Evolutionary conservation across 2,797 vertebrate genomes (phyloP).

Genomic region (Betta splendens): DNA sequence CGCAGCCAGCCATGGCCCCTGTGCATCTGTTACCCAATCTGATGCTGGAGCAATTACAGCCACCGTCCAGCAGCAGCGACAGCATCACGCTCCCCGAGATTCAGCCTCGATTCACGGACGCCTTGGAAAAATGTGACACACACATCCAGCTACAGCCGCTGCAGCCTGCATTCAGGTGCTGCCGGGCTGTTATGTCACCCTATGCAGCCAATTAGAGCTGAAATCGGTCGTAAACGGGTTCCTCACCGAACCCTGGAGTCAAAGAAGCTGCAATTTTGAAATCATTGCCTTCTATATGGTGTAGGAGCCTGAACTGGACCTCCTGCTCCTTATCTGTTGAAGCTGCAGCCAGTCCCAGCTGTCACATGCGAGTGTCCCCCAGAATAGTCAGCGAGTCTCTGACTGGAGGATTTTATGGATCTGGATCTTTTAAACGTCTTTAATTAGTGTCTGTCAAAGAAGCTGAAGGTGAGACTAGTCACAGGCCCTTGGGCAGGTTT

Average conservation of each 20-base stretch:
- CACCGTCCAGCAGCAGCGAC: conserved; percentile 1
- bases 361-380: no score
- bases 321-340: no score
- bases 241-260: not conserved
- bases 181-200: not conserved
- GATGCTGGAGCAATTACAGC: conserved; percentile 8
- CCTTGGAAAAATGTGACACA: not conserved
- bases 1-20: not conserved
- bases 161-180: no score
- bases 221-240: not conserved
- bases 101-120: conserved; percentile 7
- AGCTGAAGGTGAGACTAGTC: not conserved
- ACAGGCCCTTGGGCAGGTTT: not conserved
- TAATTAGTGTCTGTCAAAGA: no score
- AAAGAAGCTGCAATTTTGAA: not conserved
- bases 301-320: no score
- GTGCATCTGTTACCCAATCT: conserved; percentile 1
- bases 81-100: not conserved
- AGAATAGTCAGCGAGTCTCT: no score
- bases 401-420: no score
- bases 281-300: no score
- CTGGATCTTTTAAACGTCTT: no score
- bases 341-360: no score
- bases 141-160: not conserved
- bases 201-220: conserved; percentile 12